Base-by-base conservation (phyloP, 2,888 invertebrate genomes). In the Agriopis marginaria region DNA sequence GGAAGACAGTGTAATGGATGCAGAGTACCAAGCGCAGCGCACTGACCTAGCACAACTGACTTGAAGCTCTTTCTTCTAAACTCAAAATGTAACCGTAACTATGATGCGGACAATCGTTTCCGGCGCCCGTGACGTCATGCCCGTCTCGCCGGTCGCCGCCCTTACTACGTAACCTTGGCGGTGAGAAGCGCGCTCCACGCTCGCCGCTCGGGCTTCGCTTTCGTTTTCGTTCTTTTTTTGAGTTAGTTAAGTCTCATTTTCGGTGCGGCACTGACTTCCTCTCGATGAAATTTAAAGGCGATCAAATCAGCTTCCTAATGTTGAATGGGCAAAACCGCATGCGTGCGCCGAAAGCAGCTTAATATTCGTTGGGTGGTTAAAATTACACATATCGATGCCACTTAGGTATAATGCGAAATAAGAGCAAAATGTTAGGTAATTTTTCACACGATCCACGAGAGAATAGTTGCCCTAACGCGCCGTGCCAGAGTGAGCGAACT, bases 101-200 rank as follows among this genome's bases (percentile, higher is more conserved):
- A 93, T 91, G 89, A 91, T 81, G 88, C 91, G 91, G 89, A 87
- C 88, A 86, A 86, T 88, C 89, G 90, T 91, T 92, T 93, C 93
- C 93, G 93, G 92, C 93, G 93, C 92, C 93, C 87, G 92, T 94
- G 93, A 93, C 94, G 93, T 93, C 92, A 93, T 83, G 74, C 77
- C 82, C 84, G 90, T 88, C 91, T 87, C 89, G 89, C 88, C 90
- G 91, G 89, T 88, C 90, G 91, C 89, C 89, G 92, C 91, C 89
- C 91, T 88, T 89, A 87, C 89, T 82, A 87, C 88, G 89, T 86
- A 90, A 89, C 90, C 90, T 91, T 91, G 91, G 87, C 86, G 75
- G 75, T 66, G 77, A 75, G 74, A 75, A 75, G 78, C 74, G 70
- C 75, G 71, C 74, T 77, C 77, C 76, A 75, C 77, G 70, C 75